Conservation (phyloP, 2,113 vertebrate species). For the Probosciger aterrimus region DNA sequence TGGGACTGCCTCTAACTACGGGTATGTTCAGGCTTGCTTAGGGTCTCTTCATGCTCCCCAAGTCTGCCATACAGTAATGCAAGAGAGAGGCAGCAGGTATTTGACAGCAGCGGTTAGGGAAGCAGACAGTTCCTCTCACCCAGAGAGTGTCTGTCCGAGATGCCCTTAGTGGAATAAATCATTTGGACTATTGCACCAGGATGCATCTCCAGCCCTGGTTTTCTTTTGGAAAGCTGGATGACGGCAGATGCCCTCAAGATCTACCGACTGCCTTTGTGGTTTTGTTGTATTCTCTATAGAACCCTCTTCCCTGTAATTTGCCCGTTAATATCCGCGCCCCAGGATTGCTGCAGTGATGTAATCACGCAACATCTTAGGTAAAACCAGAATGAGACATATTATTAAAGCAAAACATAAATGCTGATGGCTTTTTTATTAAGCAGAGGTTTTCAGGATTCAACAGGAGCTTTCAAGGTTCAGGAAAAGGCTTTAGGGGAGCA, state of each 20-base stretch:
- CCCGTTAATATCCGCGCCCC: neutral
- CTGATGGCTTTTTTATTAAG: neutral
- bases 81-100: neutral
- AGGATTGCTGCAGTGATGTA: neutral
- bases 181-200: neutral
- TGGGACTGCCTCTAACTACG: neutral
- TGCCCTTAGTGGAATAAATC: neutral
- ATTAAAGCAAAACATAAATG: neutral
- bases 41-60: neutral
- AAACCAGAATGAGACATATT: neutral
- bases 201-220: neutral
- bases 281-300: neutral
- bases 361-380: neutral
- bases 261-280: neutral
- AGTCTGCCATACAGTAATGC: rapidly evolving
- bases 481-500: neutral
- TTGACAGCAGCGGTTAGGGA: neutral
- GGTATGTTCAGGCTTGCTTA: neutral
- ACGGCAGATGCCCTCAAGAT: neutral
- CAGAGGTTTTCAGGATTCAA: neutral
- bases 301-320: neutral
- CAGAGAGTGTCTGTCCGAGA: neutral
- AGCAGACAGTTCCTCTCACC: neutral
- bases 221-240: neutral
- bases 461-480: neutral